These are phyloP conservation scores for Ceyx margarethae DNA, from an alignment of 2,113 vertebrate genomes.

Conservation along the genomic window DNA sequence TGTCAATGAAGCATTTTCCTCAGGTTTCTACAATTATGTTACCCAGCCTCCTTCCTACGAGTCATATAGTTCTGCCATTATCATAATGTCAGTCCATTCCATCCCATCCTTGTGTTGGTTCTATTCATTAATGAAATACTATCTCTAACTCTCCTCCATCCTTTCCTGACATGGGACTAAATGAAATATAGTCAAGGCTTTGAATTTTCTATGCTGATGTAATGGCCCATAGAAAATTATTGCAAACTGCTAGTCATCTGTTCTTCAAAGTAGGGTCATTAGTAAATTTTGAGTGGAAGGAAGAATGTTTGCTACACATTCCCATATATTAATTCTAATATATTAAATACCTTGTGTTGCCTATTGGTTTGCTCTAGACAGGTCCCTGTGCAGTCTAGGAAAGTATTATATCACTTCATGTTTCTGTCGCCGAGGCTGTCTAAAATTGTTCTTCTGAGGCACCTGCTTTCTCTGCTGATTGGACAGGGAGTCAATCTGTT, in stretches of 20 bases:
- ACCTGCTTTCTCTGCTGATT: background rate
- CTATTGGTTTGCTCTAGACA: background rate
- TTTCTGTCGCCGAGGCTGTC: background rate
- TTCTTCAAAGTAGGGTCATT: background rate
- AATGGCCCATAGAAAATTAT: background rate
- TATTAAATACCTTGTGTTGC: background rate
- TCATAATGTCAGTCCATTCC: background rate
- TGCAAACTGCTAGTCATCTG: background rate
- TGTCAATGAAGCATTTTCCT: rapidly evolving
- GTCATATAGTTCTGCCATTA: background rate
- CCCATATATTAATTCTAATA: background rate
- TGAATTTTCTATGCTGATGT: background rate
- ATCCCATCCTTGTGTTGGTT: background rate
- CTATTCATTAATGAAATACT: background rate
- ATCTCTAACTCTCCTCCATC: background rate
- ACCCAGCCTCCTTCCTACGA: background rate
- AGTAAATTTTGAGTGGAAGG: background rate
- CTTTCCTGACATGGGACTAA: background rate
- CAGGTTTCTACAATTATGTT: background rate
- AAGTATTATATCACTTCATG: background rate
- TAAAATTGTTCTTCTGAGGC: background rate
- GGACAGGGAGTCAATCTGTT: background rate
- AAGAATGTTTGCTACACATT: background rate
- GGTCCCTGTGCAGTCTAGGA: background rate
- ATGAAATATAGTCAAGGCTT: background rate